These are phyloP conservation scores for Plebejus anna DNA, from an alignment of 2,888 invertebrate genomes.

Conservation along the genomic window DNA sequence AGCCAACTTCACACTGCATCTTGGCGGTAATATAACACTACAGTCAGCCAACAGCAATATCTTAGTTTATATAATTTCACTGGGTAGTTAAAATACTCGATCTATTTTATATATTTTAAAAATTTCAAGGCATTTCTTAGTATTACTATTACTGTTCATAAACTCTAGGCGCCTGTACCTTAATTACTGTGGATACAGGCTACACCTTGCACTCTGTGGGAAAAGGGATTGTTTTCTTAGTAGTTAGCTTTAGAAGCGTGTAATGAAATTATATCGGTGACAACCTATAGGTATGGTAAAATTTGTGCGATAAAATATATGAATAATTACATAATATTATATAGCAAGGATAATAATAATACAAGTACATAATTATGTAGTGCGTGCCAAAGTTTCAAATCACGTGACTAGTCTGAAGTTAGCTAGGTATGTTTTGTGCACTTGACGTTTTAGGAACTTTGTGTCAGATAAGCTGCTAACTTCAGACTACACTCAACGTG, in stretches of 20 bases:
- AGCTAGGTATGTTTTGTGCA: background rate
- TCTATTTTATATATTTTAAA: conserved; percentile 34
- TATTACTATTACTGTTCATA: conserved; percentile 33
- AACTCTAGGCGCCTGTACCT: background rate
- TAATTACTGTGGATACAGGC: conserved; percentile 37
- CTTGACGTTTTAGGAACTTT: conserved; percentile 6
- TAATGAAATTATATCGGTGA: background rate
- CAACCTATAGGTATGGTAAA: conserved; percentile 13
- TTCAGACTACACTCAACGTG: conserved; percentile 14
- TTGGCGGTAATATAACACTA: background rate
- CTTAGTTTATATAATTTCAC: conserved; percentile 27
- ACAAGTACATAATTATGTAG: background rate
- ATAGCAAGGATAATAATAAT: background rate
- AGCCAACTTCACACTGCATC: background rate
- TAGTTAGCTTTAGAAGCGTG: conserved; percentile 54
- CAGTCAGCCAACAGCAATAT: conserved; percentile 7
- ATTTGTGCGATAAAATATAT: conserved; percentile 20
- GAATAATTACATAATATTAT: background rate
- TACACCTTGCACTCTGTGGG: conserved; percentile 59
- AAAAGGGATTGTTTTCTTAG: conserved; percentile 57
- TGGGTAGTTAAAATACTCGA: conserved; percentile 30
- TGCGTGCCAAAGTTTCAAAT: background rate
- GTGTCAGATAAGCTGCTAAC: background rate
- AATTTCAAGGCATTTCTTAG: conserved; percentile 39
- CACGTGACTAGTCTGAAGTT: background rate